phyloP scores from a whole-genome alignment of 92 coral and sea anemone genomes.

The Porites cylindrica region DNA sequence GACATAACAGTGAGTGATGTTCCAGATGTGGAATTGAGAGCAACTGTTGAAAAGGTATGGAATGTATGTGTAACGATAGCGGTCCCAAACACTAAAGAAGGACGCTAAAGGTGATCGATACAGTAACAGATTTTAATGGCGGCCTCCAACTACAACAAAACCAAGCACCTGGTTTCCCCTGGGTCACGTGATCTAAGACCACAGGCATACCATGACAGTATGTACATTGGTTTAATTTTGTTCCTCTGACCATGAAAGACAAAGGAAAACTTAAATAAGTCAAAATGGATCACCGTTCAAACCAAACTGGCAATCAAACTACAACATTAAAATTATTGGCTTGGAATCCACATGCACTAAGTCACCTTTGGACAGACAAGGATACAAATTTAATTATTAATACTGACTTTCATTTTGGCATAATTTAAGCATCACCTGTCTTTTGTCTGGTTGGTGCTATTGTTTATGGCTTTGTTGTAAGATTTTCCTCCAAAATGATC shows the following conservation, averaged over 20 bases:
- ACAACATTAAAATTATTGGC: too few species aligned
- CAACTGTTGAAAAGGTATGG: slow-evolving; percentile 26
- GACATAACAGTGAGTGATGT: slow-evolving; percentile 19
- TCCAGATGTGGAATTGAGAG: slow-evolving; percentile 28
- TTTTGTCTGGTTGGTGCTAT: background rate
- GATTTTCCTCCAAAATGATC: background rate
- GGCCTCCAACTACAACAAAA: too few species aligned
- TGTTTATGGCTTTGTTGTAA: background rate
- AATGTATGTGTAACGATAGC: background rate
- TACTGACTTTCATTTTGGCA: background rate
- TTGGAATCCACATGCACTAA: too few species aligned
- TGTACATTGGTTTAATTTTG: background rate
- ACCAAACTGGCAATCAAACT: background rate
- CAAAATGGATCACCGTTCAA: background rate
- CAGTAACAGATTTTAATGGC: too few species aligned
- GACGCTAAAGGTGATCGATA: too few species aligned
- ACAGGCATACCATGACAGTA: too few species aligned
- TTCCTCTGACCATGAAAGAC: background rate
- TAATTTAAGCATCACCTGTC: background rate
- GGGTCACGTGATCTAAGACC: too few species aligned
- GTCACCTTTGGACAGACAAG: too few species aligned
- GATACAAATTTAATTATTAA: too few species aligned
- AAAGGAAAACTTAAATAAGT: background rate
- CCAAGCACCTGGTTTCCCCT: too few species aligned
- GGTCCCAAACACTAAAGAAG: too few species aligned